phyloP scores from a whole-genome alignment of 92 coral and sea anemone species.

The Epizoanthus scotinus region DNA sequence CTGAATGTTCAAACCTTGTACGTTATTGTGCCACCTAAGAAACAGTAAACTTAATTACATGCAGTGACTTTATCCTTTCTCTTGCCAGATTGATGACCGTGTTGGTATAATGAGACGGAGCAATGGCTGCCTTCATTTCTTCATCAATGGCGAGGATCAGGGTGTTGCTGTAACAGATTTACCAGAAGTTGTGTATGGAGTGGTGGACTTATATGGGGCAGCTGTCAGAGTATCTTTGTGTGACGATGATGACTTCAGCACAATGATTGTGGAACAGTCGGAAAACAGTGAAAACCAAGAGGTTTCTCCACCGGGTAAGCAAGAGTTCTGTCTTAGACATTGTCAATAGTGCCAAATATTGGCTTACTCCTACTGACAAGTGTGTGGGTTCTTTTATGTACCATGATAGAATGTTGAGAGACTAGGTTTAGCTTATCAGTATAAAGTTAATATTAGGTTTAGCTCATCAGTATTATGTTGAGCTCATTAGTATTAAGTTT shows the following conservation, averaged over 20 bases:
- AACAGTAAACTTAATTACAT: too few species aligned
- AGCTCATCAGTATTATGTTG: too few species aligned
- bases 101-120: slow-evolving; percentile 83
- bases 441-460: too few species aligned
- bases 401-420: background rate
- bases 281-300: slow-evolving; percentile 25
- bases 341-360: background rate
- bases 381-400: background rate
- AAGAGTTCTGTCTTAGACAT: background rate
- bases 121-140: slow-evolving; percentile 77
- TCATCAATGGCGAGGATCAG: slow-evolving; percentile 79
- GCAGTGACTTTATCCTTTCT: background rate
- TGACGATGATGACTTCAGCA: slow-evolving; percentile 23
- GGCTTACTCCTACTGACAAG: background rate
- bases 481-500: too few species aligned
- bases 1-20: too few species aligned
- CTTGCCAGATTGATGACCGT: slow-evolving; percentile 64
- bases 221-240: slow-evolving; percentile 83
- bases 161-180: slow-evolving; percentile 79
- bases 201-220: slow-evolving; percentile 90
- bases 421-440: background rate
- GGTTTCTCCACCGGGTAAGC: background rate
- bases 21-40: too few species aligned
- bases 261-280: background rate
- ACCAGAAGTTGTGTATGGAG: slow-evolving; percentile 80